Conservation (phyloP, 2,888 invertebrate genomes). For the Drepana falcataria region DNA sequence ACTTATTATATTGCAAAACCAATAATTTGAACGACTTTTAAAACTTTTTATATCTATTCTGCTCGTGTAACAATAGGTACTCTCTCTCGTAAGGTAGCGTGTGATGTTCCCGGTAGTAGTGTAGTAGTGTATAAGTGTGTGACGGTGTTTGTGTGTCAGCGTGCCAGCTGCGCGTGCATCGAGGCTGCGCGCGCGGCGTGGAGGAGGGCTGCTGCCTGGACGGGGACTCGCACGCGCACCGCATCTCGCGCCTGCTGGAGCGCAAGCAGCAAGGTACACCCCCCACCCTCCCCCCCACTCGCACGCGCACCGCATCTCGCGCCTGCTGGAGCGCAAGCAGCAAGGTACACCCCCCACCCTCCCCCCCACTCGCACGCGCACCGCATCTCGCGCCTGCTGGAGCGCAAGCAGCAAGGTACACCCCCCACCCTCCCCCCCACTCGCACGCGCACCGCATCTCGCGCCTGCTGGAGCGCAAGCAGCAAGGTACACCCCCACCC, state of each 20-base stretch:
- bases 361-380: neutral
- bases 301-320: neutral
- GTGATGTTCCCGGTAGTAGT: too few relatives aligned
- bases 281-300: too few relatives aligned
- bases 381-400: neutral
- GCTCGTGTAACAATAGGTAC: too few relatives aligned
- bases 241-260: constrained; percentile 1
- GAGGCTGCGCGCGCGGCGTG: constrained; percentile 86
- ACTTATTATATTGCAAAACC: too few relatives aligned
- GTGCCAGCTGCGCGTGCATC: constrained; percentile 93
- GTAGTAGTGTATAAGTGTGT: neutral
- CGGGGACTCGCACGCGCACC: constrained; percentile 78
- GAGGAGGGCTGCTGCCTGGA: constrained; percentile 91
- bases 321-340: constrained; percentile 1
- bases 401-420: too few relatives aligned
- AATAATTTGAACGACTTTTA: too few relatives aligned
- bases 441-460: too few relatives aligned
- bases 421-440: constrained; percentile 49
- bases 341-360: too few relatives aligned
- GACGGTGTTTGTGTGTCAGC: constrained; percentile 69
- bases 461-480: too few relatives aligned
- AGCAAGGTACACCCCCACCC: too few relatives aligned
- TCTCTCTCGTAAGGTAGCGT: too few relatives aligned
- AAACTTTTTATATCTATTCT: too few relatives aligned
- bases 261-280: neutral